Evolutionary conservation across 2,113 vertebrate genomes (phyloP), one percentile per base, ranked within the genome.

Genomic region (Pelecanus crispus): DNA sequence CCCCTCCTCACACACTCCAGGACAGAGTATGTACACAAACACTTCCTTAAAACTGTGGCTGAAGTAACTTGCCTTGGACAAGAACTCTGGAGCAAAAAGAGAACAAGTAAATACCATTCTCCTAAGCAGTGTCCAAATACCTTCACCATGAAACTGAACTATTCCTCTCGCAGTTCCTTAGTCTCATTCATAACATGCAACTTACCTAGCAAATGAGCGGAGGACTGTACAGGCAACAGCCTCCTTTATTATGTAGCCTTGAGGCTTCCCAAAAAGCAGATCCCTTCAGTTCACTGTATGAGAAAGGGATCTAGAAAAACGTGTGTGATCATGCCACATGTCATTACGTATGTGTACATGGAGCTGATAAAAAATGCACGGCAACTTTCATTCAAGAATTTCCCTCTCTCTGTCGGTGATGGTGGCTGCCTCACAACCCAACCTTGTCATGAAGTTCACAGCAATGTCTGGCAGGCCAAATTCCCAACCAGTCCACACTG

Each of bases 271-370:
- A 26, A 65, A 83, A 52, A 53, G 49, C 29, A 26, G 7, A 11
- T 82, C 56, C 24, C n/a, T 58, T 40, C 29, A 31, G 36, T 25
- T 52, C 49, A 26, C 2, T 13, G 34, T 13, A 20, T 0, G 1
- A 78, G 44, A 75, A 74, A 61, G 55, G 28, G 17, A 58, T 59
- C 34, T 40, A 19, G 50, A 52, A 65, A 65, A 78, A 45, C 9
- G 4, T 7, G 29, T 3, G 5, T 5, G 25, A 40, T 26, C 5
- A 7, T 2, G 10, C 32, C 26, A 34, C 3, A 4, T 10, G 6
- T 20, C 25, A 18, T 19, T 63, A 11, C 3, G 13, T 8, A 40
- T 62, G 42, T 5, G 6, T 26, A 73, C 13, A 26, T 55, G 36
- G 29, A 61, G 36, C 20, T 61, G 86, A 26, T 14, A 56, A n/a